phyloP scores from a whole-genome alignment of 53 echinoderm and acorn worm genomes.

The Actinopyga echinites region DNA sequence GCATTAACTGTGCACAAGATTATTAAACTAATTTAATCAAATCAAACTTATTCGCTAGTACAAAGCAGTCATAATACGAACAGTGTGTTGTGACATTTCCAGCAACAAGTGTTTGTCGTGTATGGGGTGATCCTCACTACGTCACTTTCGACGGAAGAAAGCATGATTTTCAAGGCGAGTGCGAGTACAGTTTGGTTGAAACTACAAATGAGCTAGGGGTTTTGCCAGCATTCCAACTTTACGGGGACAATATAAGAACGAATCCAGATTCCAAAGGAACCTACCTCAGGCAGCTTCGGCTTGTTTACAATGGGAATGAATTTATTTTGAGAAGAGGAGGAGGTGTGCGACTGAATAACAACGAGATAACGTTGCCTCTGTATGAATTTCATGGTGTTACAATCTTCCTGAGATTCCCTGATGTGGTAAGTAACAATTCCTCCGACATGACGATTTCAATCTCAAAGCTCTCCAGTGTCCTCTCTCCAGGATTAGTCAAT shows the following conservation, averaged over 20 bases:
- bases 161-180: constrained; percentile 51
- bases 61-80: not conserved
- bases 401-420: constrained; percentile 20
- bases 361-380: constrained; percentile 36
- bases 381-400: constrained; percentile 29
- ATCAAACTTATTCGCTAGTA: not conserved
- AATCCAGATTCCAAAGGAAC: constrained; percentile 25
- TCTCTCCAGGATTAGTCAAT: no score
- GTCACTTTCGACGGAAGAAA: constrained; percentile 50
- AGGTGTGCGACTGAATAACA: constrained; percentile 20
- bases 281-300: constrained; percentile 5
- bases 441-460: no score
- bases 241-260: constrained; percentile 28
- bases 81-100: not conserved
- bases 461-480: not conserved
- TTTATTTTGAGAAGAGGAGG: constrained; percentile 4
- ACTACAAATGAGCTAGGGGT: not conserved
- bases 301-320: constrained; percentile 23
- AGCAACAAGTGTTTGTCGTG: constrained; percentile 31
- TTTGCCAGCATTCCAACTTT: constrained; percentile 3
- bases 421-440: constrained; percentile 45
- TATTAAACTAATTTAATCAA: not conserved
- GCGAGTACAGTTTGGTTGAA: constrained; percentile 48
- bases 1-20: not conserved
- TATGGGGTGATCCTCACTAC: constrained; percentile 56